Percentiles rank a stretch among this genome's conserved stretches.
Conservation (phyloP, 2,113 vertebrate species). For the Callospermophilus lateralis region DNA sequence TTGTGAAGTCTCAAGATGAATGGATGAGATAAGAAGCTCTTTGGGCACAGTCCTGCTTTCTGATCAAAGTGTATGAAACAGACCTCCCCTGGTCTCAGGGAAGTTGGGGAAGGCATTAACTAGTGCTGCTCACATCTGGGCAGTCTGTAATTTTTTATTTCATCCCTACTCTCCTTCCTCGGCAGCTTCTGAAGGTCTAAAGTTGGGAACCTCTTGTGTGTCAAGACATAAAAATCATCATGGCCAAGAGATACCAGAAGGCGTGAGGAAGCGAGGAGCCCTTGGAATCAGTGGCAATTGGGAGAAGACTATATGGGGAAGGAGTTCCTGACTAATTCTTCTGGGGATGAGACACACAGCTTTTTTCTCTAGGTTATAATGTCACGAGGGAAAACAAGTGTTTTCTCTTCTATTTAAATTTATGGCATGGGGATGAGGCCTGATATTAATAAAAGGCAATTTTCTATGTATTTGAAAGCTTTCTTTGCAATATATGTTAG, state of each 20-base stretch:
- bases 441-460: conserved; percentile 57
- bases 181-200: neutral
- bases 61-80: too few species aligned
- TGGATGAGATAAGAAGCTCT: neutral
- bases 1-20: neutral
- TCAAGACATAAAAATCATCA: neutral
- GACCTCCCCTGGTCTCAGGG: neutral
- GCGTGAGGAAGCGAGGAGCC: neutral
- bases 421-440: neutral
- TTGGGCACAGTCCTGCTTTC: neutral
- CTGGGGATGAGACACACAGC: neutral
- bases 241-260: neutral
- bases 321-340: neutral
- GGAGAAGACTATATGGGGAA: neutral
- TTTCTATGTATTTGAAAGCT: conserved; percentile 1
- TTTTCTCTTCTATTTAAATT: conserved; percentile 41
- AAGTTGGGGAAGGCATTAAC: neutral
- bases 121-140: neutral
- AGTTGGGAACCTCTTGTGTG: neutral
- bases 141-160: neutral
- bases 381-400: neutral
- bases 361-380: neutral
- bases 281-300: neutral
- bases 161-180: neutral
- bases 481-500: conserved; percentile 27